Conservation (phyloP, 1,140 invertebrate genomes). For the Drosophila insularis region DNA sequence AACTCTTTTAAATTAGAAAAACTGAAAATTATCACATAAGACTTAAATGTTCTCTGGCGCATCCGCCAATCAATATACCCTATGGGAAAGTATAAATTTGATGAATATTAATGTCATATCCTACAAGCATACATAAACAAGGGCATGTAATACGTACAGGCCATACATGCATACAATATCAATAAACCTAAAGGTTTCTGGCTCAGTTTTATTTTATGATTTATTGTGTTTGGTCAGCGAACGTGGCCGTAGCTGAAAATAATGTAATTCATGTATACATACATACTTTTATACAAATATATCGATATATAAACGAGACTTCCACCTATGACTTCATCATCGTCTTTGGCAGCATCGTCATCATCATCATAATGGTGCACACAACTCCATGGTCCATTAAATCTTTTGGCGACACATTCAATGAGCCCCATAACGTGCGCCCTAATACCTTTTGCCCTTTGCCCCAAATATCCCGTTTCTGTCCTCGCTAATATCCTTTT, state of each 20-base stretch:
- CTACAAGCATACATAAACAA: conserved; percentile 42
- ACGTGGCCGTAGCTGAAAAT: conserved; percentile 35
- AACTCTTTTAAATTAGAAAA: no score
- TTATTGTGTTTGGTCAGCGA: conserved; percentile 66
- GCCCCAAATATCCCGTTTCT: not conserved
- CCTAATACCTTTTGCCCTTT: conserved; percentile 58
- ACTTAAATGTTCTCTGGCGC: no score
- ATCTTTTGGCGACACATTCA: conserved; percentile 78
- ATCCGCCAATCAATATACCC: conserved; percentile 1
- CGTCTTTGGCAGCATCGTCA: conserved; percentile 1
- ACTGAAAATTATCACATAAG: no score
- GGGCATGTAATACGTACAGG: conserved; percentile 48
- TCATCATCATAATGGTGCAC: conserved; percentile 10
- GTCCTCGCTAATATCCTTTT: conserved; percentile 70
- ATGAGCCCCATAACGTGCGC: conserved; percentile 76
- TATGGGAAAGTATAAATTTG: conserved; percentile 48
- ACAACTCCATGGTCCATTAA: conserved; percentile 71
- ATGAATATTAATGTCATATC: conserved; percentile 66
- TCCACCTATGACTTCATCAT: conserved; percentile 56
- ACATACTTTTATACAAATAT: conserved; percentile 44
- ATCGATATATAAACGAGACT: conserved; percentile 41
- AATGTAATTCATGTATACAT: conserved; percentile 1
- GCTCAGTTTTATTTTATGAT: conserved; percentile 51
- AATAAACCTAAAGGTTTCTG: conserved; percentile 66
- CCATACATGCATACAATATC: conserved; percentile 58